phyloP scores from a whole-genome alignment of 2,797 vertebrate species.

The Dendrocincla tyrannina region DNA sequence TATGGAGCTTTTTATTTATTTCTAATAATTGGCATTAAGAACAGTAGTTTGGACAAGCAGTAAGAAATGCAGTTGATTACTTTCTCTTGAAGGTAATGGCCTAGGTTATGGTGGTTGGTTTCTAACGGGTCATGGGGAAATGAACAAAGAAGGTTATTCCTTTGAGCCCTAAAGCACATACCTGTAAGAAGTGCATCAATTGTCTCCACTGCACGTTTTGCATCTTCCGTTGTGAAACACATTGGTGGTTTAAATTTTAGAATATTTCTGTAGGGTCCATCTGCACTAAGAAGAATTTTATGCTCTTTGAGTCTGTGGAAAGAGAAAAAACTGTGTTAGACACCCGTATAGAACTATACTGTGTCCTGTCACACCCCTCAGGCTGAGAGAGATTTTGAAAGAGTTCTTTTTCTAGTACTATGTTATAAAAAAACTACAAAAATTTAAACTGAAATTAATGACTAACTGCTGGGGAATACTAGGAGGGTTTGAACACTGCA shows the following conservation, averaged over 20 bases:
- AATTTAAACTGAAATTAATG: not conserved
- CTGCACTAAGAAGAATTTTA: conserved; percentile 89
- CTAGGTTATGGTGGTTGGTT: not conserved
- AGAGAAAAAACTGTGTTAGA: not conserved
- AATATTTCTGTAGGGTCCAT: conserved; percentile 93
- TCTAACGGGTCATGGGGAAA: not conserved
- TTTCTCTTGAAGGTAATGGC: not conserved
- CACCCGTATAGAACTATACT: not conserved
- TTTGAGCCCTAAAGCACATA: conserved; percentile 36
- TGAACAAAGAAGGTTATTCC: not conserved
- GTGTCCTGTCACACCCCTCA: not conserved
- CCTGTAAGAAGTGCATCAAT: conserved; percentile 90
- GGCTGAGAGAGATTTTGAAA: not conserved
- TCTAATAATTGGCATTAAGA: not conserved
- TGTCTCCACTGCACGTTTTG: conserved; percentile 82
- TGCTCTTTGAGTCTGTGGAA: conserved; percentile 86
- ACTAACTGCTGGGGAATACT: not conserved
- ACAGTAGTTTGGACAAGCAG: not conserved
- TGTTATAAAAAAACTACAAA: not conserved
- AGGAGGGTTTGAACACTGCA: not conserved
- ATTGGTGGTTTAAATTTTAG: conserved; percentile 97
- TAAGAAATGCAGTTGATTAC: not conserved
- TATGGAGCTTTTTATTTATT: not conserved
- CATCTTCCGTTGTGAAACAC: conserved; percentile 90
- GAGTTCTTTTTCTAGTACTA: not conserved